Evolutionary conservation across 2,888 invertebrate species (phyloP).

Genomic region (Elegia similella): DNA sequence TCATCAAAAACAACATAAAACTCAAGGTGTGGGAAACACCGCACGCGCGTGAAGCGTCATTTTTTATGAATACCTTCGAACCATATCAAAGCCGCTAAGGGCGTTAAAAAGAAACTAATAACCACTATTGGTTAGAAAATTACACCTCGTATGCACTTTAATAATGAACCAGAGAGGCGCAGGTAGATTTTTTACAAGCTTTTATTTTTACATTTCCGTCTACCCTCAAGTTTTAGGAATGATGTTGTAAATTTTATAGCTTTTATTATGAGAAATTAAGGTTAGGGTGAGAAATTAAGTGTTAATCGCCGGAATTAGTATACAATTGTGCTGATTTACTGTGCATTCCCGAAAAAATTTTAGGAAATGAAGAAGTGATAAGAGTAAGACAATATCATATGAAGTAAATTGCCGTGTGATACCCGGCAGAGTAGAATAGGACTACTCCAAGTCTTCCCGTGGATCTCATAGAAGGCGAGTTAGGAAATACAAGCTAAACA

Average conservation of each 20-base stretch:
- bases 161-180: not conserved
- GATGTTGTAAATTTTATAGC: not conserved
- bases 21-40: not conserved
- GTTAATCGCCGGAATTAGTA: not conserved
- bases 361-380: too few relatives aligned
- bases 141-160: not conserved
- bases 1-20: not conserved
- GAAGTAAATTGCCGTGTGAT: too few relatives aligned
- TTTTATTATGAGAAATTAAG: not conserved
- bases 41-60: constrained; percentile 8
- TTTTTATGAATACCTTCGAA: not conserved
- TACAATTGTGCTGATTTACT: not conserved
- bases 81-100: not conserved
- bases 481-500: too few relatives aligned
- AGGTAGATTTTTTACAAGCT: not conserved
- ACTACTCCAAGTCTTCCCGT: too few relatives aligned
- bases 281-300: not conserved
- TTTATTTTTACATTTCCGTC: not conserved
- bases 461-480: too few relatives aligned
- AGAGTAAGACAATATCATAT: too few relatives aligned
- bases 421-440: too few relatives aligned
- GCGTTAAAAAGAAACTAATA: constrained; percentile 6
- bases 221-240: not conserved
- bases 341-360: too few relatives aligned
- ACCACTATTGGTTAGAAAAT: not conserved